Percentiles rank a stretch among this genome's conserved stretches.
Conservation (phyloP, 2,113 vertebrate species). For the Gymnarchus niloticus region DNA sequence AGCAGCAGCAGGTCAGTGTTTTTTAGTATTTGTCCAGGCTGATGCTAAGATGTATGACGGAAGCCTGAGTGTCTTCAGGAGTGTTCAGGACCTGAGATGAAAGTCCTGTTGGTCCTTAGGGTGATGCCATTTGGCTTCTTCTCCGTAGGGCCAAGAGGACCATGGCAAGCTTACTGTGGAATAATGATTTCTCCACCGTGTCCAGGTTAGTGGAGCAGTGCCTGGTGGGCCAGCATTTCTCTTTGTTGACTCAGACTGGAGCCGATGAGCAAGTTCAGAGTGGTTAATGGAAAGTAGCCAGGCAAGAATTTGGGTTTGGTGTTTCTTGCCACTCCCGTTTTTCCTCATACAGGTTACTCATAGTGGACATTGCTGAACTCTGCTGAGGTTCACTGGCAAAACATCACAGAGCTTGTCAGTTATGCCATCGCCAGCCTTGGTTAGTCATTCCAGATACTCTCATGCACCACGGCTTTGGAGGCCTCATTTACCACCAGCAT, state of each 20-base stretch:
- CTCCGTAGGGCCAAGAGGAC: background rate
- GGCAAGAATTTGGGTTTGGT: background rate
- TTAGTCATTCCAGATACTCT: too few relatives aligned
- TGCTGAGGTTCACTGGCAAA: background rate
- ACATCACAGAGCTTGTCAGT: too few relatives aligned
- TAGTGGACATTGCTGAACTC: background rate
- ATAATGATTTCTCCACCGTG: background rate
- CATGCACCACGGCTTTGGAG: too few relatives aligned
- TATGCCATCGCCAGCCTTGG: too few relatives aligned
- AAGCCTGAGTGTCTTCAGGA: background rate
- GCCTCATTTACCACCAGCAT: too few relatives aligned
- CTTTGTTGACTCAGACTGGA: background rate
- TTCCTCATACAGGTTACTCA: background rate
- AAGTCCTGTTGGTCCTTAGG: background rate
- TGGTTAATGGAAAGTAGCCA: background rate
- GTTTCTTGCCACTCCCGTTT: background rate
- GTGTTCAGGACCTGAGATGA: background rate
- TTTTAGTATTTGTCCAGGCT: background rate
- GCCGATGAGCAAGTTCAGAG: background rate
- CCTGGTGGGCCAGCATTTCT: background rate
- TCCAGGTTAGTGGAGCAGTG: too few relatives aligned
- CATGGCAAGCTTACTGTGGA: background rate
- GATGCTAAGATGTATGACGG: background rate
- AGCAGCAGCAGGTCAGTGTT: background rate
- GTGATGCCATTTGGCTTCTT: background rate